Conservation (phyloP, 2,888 invertebrate species). For the Ecliptopera silaceata region DNA sequence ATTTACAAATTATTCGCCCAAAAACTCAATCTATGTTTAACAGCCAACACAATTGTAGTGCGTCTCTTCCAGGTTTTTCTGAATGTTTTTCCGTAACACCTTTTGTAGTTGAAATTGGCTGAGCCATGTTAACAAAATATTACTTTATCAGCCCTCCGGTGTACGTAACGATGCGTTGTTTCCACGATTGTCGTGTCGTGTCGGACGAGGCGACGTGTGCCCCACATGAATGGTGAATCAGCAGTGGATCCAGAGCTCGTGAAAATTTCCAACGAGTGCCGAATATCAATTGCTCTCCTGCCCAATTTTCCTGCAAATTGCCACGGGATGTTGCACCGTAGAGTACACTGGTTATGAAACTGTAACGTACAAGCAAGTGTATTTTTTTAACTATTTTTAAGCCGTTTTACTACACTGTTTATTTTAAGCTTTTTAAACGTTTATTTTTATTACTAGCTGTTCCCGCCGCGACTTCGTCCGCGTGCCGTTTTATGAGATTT, state of each 20-base stretch:
- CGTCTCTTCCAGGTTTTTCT: too few relatives aligned
- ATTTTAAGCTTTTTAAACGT: too few relatives aligned
- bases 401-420: too few relatives aligned
- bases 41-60: too few relatives aligned
- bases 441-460: too few relatives aligned
- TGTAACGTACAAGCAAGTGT: background rate
- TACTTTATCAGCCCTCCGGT: conserved; percentile 4
- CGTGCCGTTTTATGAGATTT: too few relatives aligned
- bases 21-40: too few relatives aligned
- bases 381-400: too few relatives aligned
- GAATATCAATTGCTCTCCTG: conserved; percentile 76
- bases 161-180: conserved; percentile 36
- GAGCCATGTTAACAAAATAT: background rate
- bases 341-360: conserved; percentile 14
- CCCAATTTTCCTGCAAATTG: conserved; percentile 76
- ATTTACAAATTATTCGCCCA: too few relatives aligned
- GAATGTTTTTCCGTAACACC: too few relatives aligned
- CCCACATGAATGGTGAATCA: conserved; percentile 63
- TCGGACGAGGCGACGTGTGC: conserved; percentile 30
- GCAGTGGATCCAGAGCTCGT: conserved; percentile 62
- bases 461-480: too few relatives aligned
- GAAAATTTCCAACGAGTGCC: conserved; percentile 73
- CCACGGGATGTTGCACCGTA: conserved; percentile 69
- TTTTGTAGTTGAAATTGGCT: too few relatives aligned
- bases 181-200: conserved; percentile 40